Base-by-base conservation (phyloP, 2,113 vertebrate species). In the Anthoscopus minutus region DNA sequence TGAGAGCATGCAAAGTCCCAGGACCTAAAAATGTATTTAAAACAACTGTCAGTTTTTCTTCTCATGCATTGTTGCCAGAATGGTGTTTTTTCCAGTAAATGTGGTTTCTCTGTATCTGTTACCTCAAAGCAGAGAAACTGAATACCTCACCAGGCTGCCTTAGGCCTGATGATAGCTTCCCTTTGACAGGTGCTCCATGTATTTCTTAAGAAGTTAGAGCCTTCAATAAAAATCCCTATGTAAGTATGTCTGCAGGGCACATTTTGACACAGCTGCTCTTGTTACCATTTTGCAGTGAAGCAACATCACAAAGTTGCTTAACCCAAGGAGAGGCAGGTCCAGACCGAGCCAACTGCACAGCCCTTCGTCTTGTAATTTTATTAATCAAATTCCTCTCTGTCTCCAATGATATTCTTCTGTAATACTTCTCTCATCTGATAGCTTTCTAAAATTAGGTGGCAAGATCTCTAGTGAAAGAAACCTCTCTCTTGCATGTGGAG, bases 251-350 rank as follows among this genome's bases (percentile, higher is more conserved):
- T 58, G 25, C 8, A 15, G 60, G 10, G 8, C 72, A n/a, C 9
- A 19, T 10, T 37, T 84, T 22, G 10, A 6, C 38, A 30, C n/a
- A 57, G 33, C 51, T 86, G 30, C 42, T 33, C 11, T 48, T 47
- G 11, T 11, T 40, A 11, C 20, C 18, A 19, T 57, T 90, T 80
- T 88, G 64, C 64, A 78, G 24, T 1, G 16, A 42, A 44, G 44
- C 0, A 1, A 13, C 3, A 9, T 16, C 58, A 80, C 0, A 0
- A 31, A 53, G 37, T 11, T 65, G 18, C 42, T 77, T 22, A 24
- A 45, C 12, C 6, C 28, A 73, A 80, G 37, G 15, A 45, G 45
- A 50, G 27, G 20, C n/a, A 80, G 45, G 28, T 33, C 12, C 2
- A 28, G 8, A 4, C 4, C 5, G 28, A 70, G 23, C 15, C 65